Evolutionary conservation across 2,888 invertebrate genomes (phyloP), one percentile per base, ranked within the genome.

Genomic region (Pasiphila rectangulata): DNA sequence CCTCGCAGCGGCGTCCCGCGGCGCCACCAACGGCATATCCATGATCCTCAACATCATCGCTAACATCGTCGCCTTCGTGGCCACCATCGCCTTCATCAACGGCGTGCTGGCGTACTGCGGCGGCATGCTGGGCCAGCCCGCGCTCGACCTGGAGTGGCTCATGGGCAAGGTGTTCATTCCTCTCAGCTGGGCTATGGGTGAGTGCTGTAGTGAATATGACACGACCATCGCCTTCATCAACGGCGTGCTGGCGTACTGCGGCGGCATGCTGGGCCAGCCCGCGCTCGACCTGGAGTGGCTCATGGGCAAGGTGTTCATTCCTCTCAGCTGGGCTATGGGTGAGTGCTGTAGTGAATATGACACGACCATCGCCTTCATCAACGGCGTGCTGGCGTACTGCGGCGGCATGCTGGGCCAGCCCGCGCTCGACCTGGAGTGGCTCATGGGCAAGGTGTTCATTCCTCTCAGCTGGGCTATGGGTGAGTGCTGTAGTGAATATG

Each of bases 381-480:
- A 98, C 79, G 21, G 3, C 2, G 20, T 20, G 20, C 7, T 20
- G 1, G 20, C 5, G 1, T 20, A 20, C 4, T 20, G 20, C 20
- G 20, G 20, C 0, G 86, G 82, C 0, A 76, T 98, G 48, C 91
- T 97, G 6, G 97, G 97, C 23, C 72, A 90, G 51, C 88, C 90
- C 0, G 78, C 85, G 0, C 66, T 92, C 45, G 91, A 90, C 36
- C 83, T 95, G 7, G 93, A 97, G 90, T 91, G 91, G 79, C 83
- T 98, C 6, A 89, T 98, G 40, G 95, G 97, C 0, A 97, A 97
- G 78, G 66, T 97, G 0, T 97, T 99, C 72, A 96, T 96, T 67
- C 99, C 99, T 0, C 72, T 99, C 0, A 95, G 96, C 37, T 97
- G 93, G 91, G 71, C 95, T 6, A 95, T 99, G 94, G 99, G 95